Evolutionary conservation across 2,797 vertebrate species (phyloP).

Genomic region (Pampus argenteus): DNA sequence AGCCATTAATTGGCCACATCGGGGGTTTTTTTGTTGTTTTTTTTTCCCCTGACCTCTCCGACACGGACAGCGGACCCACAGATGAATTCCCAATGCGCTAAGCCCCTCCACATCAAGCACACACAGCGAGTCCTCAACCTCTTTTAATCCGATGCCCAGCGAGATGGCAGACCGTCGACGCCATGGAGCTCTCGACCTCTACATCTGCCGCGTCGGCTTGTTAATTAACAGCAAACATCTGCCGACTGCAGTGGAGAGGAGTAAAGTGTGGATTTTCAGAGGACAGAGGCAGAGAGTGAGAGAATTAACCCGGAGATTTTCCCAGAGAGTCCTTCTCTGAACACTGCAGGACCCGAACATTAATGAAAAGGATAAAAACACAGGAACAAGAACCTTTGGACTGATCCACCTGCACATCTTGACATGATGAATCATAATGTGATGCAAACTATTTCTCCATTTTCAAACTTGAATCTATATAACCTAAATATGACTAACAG

Average conservation of each 20-base stretch:
- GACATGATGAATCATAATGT: background rate
- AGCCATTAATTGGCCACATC: slow-evolving; percentile 32
- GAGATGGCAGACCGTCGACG: slow-evolving; percentile 5
- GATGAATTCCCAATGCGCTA: background rate
- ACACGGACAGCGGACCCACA: background rate
- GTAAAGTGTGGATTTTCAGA: slow-evolving; percentile 4
- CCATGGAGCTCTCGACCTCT: slow-evolving; percentile 30
- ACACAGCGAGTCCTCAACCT: background rate
- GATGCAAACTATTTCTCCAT: background rate
- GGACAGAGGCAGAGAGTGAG: slow-evolving; percentile 12
- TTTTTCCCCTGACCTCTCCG: slow-evolving; percentile 2
- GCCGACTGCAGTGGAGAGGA: slow-evolving; percentile 12
- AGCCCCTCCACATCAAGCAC: background rate
- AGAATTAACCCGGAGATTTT: slow-evolving; percentile 20
- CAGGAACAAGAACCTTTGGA: too few relatives aligned
- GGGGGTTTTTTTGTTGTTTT: too few relatives aligned
- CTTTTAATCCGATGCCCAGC: background rate
- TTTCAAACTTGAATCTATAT: slow-evolving; percentile 15
- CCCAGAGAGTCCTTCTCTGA: slow-evolving; percentile 3
- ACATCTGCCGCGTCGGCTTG: slow-evolving; percentile 47
- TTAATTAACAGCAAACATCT: slow-evolving; percentile 69
- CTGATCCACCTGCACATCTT: too few relatives aligned
- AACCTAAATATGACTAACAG: slow-evolving; percentile 19
- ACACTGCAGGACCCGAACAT: background rate
- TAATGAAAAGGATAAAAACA: background rate